A percentile compares a stretch with the other conserved stretches of the same genome.
Evolutionary conservation across 2,797 vertebrate genomes (phyloP).

Genomic region (Thamnophis elegans): DNA sequence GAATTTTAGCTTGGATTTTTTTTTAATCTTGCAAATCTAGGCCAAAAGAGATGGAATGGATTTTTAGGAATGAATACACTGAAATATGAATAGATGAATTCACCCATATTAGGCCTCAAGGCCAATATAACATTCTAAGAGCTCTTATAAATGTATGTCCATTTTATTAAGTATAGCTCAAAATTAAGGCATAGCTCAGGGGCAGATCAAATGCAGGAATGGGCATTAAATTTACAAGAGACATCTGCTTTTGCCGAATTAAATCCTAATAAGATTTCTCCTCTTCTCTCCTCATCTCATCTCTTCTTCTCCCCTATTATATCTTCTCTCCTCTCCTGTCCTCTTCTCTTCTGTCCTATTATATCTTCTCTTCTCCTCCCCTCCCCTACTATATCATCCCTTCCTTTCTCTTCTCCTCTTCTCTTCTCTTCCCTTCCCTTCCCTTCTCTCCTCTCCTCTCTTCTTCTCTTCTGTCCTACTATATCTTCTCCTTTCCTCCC

Average conservation of each 20-base stretch:
- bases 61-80: not conserved
- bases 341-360: too few relatives aligned
- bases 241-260: not conserved
- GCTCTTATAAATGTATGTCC: not conserved
- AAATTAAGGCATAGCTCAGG: not conserved
- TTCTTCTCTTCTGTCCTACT: too few relatives aligned
- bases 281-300: too few relatives aligned
- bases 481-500: too few relatives aligned
- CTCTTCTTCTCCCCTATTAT: too few relatives aligned
- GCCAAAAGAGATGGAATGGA: not conserved
- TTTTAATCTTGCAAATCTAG: not conserved
- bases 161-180: not conserved
- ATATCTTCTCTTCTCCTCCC: too few relatives aligned
- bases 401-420: too few relatives aligned
- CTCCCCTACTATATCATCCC: too few relatives aligned
- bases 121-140: not conserved
- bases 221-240: not conserved
- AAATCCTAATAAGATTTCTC: not conserved
- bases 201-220: not conserved
- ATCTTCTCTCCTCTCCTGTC: not conserved
- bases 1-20: not conserved
- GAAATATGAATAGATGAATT: not conserved
- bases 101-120: not conserved
- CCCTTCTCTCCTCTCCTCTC: too few relatives aligned
- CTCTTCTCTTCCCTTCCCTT: too few relatives aligned